These are phyloP conservation scores for Coccyzus lansbergi DNA, from an alignment of 2,797 vertebrate species.

Conservation along the genomic window DNA sequence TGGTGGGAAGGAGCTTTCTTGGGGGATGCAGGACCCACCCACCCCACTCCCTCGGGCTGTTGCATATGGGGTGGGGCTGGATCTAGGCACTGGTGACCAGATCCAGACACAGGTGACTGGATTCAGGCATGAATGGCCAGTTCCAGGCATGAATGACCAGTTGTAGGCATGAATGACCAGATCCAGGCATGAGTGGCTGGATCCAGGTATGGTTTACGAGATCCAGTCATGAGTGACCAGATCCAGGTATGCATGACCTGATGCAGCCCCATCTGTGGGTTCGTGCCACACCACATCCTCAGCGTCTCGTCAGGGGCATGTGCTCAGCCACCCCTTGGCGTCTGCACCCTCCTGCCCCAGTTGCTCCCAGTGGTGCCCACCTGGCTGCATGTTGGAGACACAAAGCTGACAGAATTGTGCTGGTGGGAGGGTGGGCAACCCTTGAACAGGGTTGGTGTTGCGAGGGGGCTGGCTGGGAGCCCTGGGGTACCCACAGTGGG, in stretches of 20 bases:
- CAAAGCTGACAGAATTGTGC: not conserved
- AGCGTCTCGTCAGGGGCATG: not conserved
- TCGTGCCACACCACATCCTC: rapidly evolving
- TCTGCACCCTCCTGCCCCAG: not conserved
- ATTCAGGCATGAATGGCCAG: not conserved
- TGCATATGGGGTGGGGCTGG: rapidly evolving
- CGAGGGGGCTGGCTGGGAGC: not conserved
- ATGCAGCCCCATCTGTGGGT: not conserved
- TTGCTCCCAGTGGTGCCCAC: not conserved
- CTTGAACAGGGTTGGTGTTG: not conserved
- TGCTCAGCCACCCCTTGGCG: not conserved
- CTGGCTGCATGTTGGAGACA: not conserved
- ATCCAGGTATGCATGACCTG: not conserved
- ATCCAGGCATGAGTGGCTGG: not conserved
- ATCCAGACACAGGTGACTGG: not conserved
- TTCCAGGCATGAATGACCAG: too few relatives aligned
- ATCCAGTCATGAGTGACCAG: not conserved
- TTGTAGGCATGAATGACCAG: too few relatives aligned
- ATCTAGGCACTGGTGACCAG: not conserved
- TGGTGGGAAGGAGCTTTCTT: rapidly evolving
- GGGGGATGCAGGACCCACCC: not conserved
- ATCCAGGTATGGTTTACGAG: not conserved
- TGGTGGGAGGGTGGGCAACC: not conserved
- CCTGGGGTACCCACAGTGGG: too few relatives aligned
- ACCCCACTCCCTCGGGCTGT: rapidly evolving